Conservation (phyloP, 2,113 vertebrate species). For the Upupa epops region DNA sequence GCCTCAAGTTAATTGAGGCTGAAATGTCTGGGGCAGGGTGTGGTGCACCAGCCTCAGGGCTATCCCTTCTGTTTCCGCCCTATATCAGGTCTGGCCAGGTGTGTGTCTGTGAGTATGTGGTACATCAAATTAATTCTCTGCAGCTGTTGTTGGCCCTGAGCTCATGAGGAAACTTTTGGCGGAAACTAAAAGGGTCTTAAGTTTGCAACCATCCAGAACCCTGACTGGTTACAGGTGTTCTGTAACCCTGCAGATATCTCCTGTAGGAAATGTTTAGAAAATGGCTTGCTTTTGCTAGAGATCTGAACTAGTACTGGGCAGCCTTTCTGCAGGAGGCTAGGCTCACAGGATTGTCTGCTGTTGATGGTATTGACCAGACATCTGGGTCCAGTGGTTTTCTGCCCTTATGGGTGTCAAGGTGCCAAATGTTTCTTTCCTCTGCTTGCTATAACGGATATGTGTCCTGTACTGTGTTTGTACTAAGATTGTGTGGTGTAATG, state of each 20-base stretch:
- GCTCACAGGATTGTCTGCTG: rapidly evolving
- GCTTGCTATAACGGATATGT: neutral
- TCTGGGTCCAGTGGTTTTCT: neutral
- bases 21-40: slow-evolving; percentile 10
- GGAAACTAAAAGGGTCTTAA: neutral
- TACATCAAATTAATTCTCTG: neutral
- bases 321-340: neutral
- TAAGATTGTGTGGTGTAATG: neutral
- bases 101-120: neutral
- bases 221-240: neutral
- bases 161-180: neutral
- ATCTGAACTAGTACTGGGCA: neutral
- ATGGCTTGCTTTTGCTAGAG: neutral
- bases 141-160: neutral
- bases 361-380: neutral
- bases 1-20: neutral
- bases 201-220: neutral
- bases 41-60: neutral
- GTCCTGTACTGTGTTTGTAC: neutral
- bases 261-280: neutral
- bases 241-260: neutral
- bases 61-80: neutral
- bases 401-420: neutral
- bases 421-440: neutral
- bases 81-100: neutral